A percentile compares a stretch with the other conserved stretches of the same genome.
Conservation (phyloP, 2,113 vertebrate species). For the Podarcis cretensis region DNA sequence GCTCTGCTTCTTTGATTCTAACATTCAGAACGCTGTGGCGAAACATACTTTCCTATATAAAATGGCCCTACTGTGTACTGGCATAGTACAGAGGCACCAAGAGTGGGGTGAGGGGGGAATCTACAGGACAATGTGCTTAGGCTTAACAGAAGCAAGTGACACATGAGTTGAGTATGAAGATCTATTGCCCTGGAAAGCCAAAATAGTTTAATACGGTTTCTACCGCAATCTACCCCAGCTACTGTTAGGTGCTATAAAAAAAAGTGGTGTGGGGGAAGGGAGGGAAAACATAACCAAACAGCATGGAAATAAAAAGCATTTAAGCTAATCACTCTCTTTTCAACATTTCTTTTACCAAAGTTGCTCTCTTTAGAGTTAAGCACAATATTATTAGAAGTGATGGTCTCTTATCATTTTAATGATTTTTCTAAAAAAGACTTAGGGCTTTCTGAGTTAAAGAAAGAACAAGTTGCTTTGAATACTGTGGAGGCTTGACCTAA, state of each 20-base stretch:
- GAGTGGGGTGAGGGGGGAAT: slow-evolving; percentile 20
- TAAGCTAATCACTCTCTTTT: background rate
- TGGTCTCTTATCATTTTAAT: background rate
- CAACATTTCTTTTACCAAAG: background rate
- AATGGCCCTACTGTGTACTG: background rate
- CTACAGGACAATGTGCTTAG: slow-evolving; percentile 7
- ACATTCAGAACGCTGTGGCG: slow-evolving; percentile 64
- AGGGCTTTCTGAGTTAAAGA: slow-evolving; percentile 3
- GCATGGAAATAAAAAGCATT: background rate
- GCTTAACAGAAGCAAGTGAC: slow-evolving; percentile 29
- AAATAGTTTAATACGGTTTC: slow-evolving; percentile 5
- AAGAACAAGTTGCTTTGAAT: slow-evolving; percentile 31
- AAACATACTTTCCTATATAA: slow-evolving; percentile 40
- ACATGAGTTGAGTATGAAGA: slow-evolving; percentile 38
- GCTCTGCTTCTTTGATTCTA: slow-evolving; percentile 58
- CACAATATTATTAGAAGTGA: slow-evolving; percentile 19
- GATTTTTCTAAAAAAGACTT: background rate
- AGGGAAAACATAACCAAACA: background rate
- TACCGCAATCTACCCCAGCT: background rate
- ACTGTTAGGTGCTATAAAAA: too few relatives aligned
- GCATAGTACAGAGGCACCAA: slow-evolving; percentile 54
- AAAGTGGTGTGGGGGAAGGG: background rate
- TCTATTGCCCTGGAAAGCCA: slow-evolving; percentile 28
- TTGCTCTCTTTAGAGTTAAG: background rate
- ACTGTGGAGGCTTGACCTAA: background rate